Percentiles rank a stretch among this genome's conserved stretches.
These are phyloP conservation scores for Phoxinus dragarum DNA, from an alignment of 2,797 vertebrate species.

Conservation along the genomic window DNA sequence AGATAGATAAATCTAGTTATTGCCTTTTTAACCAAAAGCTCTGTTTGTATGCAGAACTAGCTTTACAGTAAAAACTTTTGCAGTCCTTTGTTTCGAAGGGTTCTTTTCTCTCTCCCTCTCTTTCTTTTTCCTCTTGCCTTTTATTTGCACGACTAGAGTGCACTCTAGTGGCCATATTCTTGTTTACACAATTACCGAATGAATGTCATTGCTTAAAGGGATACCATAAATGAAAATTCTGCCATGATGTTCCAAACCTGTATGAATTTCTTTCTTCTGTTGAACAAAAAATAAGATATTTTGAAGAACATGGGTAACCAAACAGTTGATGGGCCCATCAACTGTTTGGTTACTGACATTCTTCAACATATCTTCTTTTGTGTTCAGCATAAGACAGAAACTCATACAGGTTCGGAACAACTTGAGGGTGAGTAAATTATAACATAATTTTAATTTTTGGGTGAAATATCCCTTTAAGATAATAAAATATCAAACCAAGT, in stretches of 20 bases:
- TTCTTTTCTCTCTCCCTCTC: not conserved
- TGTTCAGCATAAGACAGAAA: no score
- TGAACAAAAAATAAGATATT: no score
- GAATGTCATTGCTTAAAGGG: not conserved
- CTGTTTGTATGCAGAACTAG: not conserved
- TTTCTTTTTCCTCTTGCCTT: not conserved
- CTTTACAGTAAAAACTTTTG: not conserved
- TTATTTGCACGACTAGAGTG: not conserved
- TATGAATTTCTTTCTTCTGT: not conserved
- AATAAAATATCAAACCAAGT: no score
- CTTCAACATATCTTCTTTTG: no score
- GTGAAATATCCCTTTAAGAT: no score
- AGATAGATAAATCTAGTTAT: not conserved
- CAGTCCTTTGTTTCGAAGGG: slow-evolving; percentile 34
- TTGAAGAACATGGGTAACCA: no score
- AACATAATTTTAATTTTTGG: no score
- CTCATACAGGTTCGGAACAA: no score
- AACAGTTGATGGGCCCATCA: no score
- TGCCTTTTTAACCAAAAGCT: not conserved
- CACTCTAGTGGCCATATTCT: slow-evolving; percentile 10
- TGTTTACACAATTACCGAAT: not conserved
- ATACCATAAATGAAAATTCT: not conserved
- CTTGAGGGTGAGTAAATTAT: no score
- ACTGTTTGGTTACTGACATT: no score
- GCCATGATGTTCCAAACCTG: not conserved